phyloP scores from a whole-genome alignment of 2,113 vertebrate species.

The Rana temporaria region DNA sequence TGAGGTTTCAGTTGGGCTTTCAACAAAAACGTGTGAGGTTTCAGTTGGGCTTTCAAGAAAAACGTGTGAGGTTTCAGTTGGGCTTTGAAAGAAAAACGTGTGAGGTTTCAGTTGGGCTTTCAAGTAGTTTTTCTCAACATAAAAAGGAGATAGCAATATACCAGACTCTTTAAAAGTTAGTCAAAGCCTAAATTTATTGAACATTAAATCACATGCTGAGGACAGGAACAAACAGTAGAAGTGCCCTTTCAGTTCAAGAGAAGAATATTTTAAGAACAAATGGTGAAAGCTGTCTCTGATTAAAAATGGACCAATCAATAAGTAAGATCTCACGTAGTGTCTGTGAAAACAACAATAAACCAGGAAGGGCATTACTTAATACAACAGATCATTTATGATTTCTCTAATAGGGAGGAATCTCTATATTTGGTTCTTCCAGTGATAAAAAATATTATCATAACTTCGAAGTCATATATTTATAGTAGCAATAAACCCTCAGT shows the following conservation, averaged over 20 bases:
- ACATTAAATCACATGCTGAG: not conserved
- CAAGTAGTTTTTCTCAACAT: too few species aligned
- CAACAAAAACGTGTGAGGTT: too few species aligned
- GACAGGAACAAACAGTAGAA: not conserved
- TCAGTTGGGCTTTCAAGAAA: too few species aligned
- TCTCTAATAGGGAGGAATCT: too few species aligned
- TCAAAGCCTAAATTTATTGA: not conserved
- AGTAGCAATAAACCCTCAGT: too few species aligned
- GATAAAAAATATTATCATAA: too few species aligned
- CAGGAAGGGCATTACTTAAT: not conserved
- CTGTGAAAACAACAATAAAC: slow-evolving; percentile 1
- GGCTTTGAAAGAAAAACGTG: too few species aligned
- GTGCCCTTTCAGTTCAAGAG: not conserved
- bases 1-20: too few species aligned
- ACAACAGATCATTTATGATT: not conserved
- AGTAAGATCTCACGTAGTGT: slow-evolving; percentile 11
- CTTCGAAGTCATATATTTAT: too few species aligned
- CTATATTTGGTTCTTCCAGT: too few species aligned
- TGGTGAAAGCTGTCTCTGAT: not conserved
- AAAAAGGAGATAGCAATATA: not conserved
- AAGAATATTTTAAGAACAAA: slow-evolving; percentile 5
- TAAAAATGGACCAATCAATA: slow-evolving; percentile 34
- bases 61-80: too few species aligned
- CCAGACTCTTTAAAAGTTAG: not conserved
- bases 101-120: too few species aligned